phyloP scores from a whole-genome alignment of 1,140 invertebrate genomes.

The Pogonognathellus flavescens region DNA sequence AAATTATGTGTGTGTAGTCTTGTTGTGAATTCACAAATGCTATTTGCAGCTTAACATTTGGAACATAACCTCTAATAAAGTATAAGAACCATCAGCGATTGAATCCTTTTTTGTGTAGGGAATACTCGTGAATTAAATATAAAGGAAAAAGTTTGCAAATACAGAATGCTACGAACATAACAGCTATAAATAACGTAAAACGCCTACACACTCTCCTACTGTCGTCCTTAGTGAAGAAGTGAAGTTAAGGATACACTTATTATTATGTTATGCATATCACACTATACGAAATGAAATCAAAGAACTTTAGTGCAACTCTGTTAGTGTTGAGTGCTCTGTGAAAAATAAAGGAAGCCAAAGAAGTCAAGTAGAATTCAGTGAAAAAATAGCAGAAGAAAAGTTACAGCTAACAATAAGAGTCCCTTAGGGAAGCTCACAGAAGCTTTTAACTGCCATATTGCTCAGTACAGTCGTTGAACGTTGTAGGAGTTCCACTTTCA shows the following conservation, averaged over 20 bases:
- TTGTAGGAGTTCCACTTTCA: conserved; percentile 17
- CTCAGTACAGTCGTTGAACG: no score
- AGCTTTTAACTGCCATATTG: conserved; percentile 41
- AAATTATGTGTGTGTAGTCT: no score
- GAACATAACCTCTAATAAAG: no score
- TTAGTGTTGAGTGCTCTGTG: conserved; percentile 21
- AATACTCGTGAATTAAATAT: not conserved
- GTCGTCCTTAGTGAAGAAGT: not conserved
- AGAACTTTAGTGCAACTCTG: not conserved
- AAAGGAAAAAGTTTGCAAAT: not conserved
- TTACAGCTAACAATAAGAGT: conserved; percentile 28
- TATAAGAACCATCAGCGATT: no score
- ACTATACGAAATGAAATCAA: conserved; percentile 5
- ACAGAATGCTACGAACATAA: not conserved
- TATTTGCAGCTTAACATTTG: no score
- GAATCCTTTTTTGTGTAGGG: no score
- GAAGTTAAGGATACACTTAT: not conserved
- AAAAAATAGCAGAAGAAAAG: conserved; percentile 2
- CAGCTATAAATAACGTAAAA: not conserved
- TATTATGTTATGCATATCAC: no score
- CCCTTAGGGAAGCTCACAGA: conserved; percentile 37
- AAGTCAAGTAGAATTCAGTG: not conserved
- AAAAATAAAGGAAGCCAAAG: not conserved
- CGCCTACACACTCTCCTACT: not conserved
- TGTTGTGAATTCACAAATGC: no score